Conservation (phyloP, 1,140 invertebrate genomes). For the Bathynomus jamesi region DNA sequence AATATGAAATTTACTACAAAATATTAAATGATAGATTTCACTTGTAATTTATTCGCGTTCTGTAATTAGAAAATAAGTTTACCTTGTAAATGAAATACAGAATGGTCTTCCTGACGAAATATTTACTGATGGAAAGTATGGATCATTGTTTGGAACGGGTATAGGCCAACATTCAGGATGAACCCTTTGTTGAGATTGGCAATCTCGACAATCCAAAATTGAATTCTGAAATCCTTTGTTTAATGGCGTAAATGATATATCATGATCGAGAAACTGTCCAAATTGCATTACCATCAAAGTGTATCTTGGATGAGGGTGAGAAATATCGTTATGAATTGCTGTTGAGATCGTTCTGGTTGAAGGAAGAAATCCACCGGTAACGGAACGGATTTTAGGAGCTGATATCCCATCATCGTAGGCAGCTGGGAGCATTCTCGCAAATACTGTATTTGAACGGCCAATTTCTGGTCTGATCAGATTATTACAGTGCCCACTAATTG, state of each 20-base stretch:
- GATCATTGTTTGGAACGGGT: constrained; percentile 69
- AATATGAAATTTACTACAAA: constrained; percentile 9
- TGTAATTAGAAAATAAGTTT: no score
- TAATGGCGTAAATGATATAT: constrained; percentile 41
- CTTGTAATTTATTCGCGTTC: no score
- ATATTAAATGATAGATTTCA: constrained; percentile 12
- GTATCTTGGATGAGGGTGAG: constrained; percentile 76
- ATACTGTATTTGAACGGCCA: constrained; percentile 75
- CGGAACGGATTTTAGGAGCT: constrained; percentile 60
- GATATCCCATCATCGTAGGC: constrained; percentile 83
- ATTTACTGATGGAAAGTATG: constrained; percentile 75
- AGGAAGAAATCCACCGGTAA: constrained; percentile 64
- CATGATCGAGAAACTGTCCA: constrained; percentile 80
- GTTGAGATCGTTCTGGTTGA: constrained; percentile 75
- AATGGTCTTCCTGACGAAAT: constrained; percentile 66
- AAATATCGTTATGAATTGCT: constrained; percentile 74
- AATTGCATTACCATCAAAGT: constrained; percentile 89
- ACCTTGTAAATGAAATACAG: constrained; percentile 89
- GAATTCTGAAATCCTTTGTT: constrained; percentile 39
- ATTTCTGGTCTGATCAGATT: constrained; percentile 76
- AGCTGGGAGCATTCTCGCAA: constrained; percentile 73
- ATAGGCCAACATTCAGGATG: constrained; percentile 88
- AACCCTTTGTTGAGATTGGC: constrained; percentile 69
- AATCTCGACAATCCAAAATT: constrained; percentile 70
- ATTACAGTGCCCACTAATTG: constrained; percentile 86